Base-by-base conservation (phyloP, 2,113 vertebrate genomes). In the Ardeotis arabs region DNA sequence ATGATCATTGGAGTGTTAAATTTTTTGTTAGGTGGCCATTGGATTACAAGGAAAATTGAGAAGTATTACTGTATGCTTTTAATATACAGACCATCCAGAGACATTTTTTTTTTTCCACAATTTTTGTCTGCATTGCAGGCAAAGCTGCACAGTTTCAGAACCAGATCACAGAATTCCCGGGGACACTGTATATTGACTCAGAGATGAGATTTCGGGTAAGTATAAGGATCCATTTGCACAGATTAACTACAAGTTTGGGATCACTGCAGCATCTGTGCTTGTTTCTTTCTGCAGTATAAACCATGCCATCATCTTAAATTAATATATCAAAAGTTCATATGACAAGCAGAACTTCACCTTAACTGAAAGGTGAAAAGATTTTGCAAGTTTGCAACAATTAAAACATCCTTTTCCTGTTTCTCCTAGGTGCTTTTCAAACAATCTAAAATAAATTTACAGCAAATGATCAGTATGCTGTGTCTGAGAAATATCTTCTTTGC, bases 71-170 rank as follows among this genome's bases (percentile, higher is more conserved):
- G 56, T 55, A 10, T 49, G 58, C 16, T 87, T 94, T 87, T 45
- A 87, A 89, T 56, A 72, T n/a, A 81, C 49, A 62, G 27, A 72
- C 24, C 69, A 64, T 64, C 77, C 62, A 68, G 21, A 96, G 49
- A 15, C 74, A 84, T 45, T 68, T 50, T 73, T 64, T 60, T 56
- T 22, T 55, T 53, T 13, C 39, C 41, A 74, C 16, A 37, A 2
- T n/a, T 76, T 75, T 14, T 73, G 66, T 64, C 92, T 96, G 92
- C 70, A 74, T 8, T 89, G 88, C 90, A 88, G 79, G 58, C 56
- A 84, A 80, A 47, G 53, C 67, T 77, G 79, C 69, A 78, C 74
- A 75, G 56, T 67, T 60, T 83, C 0, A 67, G 58, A 82, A 80
- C 52, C 79, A 35, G 55, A 88, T 67, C 64, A 90, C 52, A 93